phyloP scores from a whole-genome alignment of 2,797 vertebrate genomes.

The Pangasius mekongensis region DNA sequence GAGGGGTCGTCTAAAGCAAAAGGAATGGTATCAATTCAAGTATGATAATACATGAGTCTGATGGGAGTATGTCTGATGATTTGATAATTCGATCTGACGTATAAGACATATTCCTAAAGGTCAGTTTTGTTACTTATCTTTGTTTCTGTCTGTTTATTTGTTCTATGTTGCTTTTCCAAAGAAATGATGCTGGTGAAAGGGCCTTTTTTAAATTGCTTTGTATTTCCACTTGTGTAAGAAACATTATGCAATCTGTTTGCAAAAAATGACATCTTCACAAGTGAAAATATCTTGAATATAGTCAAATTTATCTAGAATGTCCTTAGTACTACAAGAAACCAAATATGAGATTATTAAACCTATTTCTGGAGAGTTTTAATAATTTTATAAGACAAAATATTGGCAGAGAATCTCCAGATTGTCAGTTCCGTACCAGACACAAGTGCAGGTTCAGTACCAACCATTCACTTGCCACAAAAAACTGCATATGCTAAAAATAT shows the following conservation, averaged over 20 bases:
- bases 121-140: neutral
- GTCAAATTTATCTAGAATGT: neutral
- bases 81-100: neutral
- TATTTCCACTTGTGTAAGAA: neutral
- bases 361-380: neutral
- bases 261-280: neutral
- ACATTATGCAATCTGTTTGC: neutral
- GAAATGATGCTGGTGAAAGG: neutral
- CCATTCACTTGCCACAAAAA: neutral
- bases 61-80: constrained; percentile 3
- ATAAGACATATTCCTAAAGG: neutral
- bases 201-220: neutral
- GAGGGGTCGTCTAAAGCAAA: neutral
- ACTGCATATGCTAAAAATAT: neutral
- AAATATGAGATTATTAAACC: neutral
- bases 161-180: neutral
- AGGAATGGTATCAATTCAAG: constrained; percentile 11
- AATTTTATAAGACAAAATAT: neutral
- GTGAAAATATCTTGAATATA: neutral
- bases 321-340: neutral
- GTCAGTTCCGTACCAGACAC: neutral
- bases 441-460: neutral
- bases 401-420: neutral
- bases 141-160: constrained; percentile 17
- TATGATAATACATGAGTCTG: neutral